Evolutionary conservation across 2,888 invertebrate genomes (phyloP).

Genomic region (Volucella zonaria): DNA sequence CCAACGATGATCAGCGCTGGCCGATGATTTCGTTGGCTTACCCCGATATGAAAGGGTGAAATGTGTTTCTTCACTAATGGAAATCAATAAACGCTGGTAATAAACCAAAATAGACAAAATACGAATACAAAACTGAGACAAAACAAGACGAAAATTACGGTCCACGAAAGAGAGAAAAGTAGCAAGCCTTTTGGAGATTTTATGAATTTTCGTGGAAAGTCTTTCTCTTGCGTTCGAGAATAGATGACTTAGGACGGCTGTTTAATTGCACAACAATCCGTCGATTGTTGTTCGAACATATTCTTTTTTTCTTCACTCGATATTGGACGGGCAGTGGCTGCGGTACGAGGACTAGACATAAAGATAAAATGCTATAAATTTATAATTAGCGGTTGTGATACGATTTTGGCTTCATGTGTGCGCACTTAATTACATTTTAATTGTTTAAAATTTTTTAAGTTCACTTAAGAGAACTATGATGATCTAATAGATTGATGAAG

Average conservation of each 20-base stretch:
- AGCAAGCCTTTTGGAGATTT: conserved; percentile 37
- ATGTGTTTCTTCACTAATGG: conserved; percentile 59
- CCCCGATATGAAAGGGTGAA: conserved; percentile 53
- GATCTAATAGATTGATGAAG: not conserved
- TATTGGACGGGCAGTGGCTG: conserved; percentile 19
- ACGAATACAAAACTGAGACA: conserved; percentile 16
- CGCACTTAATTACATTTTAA: conserved; percentile 39
- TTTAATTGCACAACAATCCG: conserved; percentile 56
- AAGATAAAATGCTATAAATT: conserved; percentile 42
- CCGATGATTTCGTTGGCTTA: conserved; percentile 7
- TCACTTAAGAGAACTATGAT: not conserved
- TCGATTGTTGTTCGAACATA: conserved; percentile 29
- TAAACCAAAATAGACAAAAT: conserved; percentile 52
- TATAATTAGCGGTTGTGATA: not conserved
- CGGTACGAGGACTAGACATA: conserved; percentile 51
- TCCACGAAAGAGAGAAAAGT: not conserved
- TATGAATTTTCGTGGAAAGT: conserved; percentile 68
- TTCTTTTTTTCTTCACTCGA: conserved; percentile 16
- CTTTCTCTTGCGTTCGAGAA: conserved; percentile 53
- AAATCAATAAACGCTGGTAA: conserved; percentile 57
- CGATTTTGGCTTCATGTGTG: not conserved
- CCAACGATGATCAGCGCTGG: conserved; percentile 44
- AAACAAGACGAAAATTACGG: too few species aligned
- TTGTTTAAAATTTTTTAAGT: conserved; percentile 19
- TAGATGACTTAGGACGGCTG: conserved; percentile 23